Base-by-base conservation (phyloP, 2,888 invertebrate species). In the Sarcophaga caerulescens region DNA sequence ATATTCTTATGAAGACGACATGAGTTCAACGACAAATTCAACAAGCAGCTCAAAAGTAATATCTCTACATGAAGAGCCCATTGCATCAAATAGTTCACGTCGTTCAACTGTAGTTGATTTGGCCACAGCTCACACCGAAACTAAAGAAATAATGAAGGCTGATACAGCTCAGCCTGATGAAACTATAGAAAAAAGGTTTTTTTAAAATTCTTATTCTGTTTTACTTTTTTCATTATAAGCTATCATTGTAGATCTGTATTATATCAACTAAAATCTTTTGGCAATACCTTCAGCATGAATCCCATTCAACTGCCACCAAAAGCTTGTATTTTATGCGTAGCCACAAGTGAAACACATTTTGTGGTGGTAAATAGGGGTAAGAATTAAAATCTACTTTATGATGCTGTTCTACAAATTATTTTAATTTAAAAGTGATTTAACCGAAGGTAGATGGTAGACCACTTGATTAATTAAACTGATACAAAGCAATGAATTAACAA, bases 281-380 rank as follows among this genome's bases (percentile, higher is more conserved):
- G 94, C 52, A 93, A 92, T 44, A 93, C 93, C 82, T 93, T 94
- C 59, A 93, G 93, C 86, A 91, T 95, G 88, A 93, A 92, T 85
- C 95, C 95, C 1, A 93, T 95, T 63, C 94, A 94, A 76, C 91
- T 96, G 65, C 95, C 96, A 10, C 93, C 94, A 1, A 93, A 94
- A 83, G 94, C 94, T 11, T 93, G 93, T 87, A 94, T 95, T 47
- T 90, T 93, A 35, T 92, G 94, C 89, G 93, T 95, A 45, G 93
- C 94, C n/a, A 93, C 94, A 86, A 94, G 95, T 88, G 93, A 93
- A 78, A 94, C 94, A 0, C 95, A 95, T 90, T 94, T 94, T 88
- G 93, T 95, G 52, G 94, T 94, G 6, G 93, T 95, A 8, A 95
- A 95, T 66, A 92, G 93, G 89, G 94, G 94, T 94, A 90, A 70